Evolutionary conservation across 2,797 vertebrate species (phyloP).

Genomic region (Neosilurus mollespiculum): DNA sequence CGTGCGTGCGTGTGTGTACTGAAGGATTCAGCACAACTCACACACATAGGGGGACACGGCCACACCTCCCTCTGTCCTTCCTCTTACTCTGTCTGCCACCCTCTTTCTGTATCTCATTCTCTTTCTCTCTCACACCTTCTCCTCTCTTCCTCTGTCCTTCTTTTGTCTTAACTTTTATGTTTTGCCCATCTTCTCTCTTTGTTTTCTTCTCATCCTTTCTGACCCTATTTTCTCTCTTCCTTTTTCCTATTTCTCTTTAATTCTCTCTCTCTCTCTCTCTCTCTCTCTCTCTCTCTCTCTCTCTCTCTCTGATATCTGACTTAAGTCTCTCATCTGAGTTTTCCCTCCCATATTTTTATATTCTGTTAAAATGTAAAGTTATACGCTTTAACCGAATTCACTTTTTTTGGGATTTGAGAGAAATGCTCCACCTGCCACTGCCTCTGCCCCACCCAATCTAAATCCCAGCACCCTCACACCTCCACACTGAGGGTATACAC

Average conservation of each 20-base stretch:
- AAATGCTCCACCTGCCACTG: not conserved
- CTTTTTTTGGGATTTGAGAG: not conserved
- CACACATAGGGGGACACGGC: conserved; percentile 53
- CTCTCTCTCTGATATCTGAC: not conserved
- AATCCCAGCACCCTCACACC: not conserved
- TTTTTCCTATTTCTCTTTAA: not conserved
- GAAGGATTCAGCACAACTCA: conserved; percentile 45
- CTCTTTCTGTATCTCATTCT: conserved; percentile 25
- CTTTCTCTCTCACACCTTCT: conserved; percentile 3
- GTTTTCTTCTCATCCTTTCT: not conserved
- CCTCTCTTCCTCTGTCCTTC: not conserved
- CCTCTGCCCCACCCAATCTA: not conserved
- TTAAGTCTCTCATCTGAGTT: not conserved
- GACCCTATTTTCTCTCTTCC: not conserved
- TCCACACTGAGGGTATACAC: not conserved
- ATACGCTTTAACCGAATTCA: not conserved
- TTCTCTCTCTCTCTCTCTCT: not conserved
- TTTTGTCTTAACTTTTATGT: not conserved
- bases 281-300: not conserved
- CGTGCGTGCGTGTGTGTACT: not conserved
- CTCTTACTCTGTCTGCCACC: not conserved
- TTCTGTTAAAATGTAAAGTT: not conserved
- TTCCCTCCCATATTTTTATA: not conserved
- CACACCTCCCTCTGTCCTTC: conserved; percentile 20
- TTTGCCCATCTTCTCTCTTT: not conserved